Percentiles rank a stretch among this genome's conserved stretches.
Conservation (phyloP, 2,888 invertebrate species). For the Drosophila greeni region DNA sequence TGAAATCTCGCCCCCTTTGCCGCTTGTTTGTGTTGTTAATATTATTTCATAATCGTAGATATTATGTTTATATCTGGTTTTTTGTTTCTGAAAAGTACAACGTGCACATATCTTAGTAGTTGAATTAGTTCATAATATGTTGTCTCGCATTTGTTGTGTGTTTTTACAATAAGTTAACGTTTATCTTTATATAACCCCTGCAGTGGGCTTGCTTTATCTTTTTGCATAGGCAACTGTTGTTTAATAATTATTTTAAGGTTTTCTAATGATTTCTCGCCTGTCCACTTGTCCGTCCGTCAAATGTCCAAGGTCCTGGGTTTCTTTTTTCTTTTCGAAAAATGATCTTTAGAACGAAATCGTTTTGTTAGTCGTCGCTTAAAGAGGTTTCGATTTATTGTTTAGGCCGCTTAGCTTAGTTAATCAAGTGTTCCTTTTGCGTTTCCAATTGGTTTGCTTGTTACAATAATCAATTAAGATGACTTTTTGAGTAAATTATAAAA, state of each 20-base stretch:
- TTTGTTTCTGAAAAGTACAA: constrained; percentile 66
- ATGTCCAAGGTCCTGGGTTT: background rate
- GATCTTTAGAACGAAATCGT: constrained; percentile 48
- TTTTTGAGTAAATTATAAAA: constrained; percentile 67
- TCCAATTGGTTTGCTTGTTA: constrained; percentile 57
- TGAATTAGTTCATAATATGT: constrained; percentile 48
- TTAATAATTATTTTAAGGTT: constrained; percentile 41
- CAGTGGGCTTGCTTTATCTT: constrained; percentile 31
- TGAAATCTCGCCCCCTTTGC: constrained; percentile 45
- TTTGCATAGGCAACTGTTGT: constrained; percentile 63
- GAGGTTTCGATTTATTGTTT: constrained; percentile 44
- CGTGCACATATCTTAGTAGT: constrained; percentile 65
- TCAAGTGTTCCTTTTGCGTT: constrained; percentile 50
- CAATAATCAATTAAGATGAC: constrained; percentile 57
- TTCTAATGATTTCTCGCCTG: constrained; percentile 42
- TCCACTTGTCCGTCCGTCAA: constrained; percentile 7
- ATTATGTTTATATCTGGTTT: constrained; percentile 24
- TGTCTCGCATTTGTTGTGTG: constrained; percentile 31
- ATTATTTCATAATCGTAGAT: constrained; percentile 38
- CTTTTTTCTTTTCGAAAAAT: constrained; percentile 18
- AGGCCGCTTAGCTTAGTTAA: constrained; percentile 64
- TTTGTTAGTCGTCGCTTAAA: constrained; percentile 47
- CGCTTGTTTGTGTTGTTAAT: constrained; percentile 31
- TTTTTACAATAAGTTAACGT: constrained; percentile 68
- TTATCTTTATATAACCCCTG: constrained; percentile 42